phyloP scores from a whole-genome alignment of 1,140 invertebrate species.

The Adoxophyes honmai region DNA sequence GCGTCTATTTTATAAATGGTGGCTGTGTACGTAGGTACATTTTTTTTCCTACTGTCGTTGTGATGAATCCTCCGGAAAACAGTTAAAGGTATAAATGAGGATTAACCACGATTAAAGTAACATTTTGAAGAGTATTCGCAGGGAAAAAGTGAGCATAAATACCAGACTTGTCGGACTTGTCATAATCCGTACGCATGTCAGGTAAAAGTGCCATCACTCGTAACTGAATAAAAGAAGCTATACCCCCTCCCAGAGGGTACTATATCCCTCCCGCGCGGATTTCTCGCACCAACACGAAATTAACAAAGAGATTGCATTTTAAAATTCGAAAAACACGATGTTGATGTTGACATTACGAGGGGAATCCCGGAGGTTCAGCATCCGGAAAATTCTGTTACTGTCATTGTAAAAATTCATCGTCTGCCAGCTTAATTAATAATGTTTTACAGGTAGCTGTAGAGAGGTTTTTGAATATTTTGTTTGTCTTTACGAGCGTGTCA shows the following conservation, averaged over 20 bases:
- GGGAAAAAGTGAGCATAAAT: neutral
- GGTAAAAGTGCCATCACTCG: constrained; percentile 14
- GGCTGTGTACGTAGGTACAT: too few species aligned
- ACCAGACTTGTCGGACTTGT: too few species aligned
- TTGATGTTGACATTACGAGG: constrained; percentile 8
- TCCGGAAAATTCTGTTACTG: neutral
- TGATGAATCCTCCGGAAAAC: too few species aligned
- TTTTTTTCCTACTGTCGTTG: too few species aligned
- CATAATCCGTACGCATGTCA: neutral
- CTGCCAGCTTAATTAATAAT: too few species aligned
- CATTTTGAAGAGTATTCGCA: neutral
- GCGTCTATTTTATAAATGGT: constrained; percentile 27
- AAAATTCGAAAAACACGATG: constrained; percentile 11
- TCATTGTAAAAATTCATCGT: too few species aligned
- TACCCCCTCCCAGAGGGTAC: neutral
- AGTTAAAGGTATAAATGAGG: too few species aligned
- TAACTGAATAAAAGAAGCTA: constrained; percentile 14
- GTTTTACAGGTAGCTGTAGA: too few species aligned
- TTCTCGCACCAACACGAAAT: constrained; percentile 6
- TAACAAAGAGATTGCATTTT: constrained; percentile 18
- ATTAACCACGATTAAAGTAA: too few species aligned
- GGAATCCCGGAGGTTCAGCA: neutral
- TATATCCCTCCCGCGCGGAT: neutral
- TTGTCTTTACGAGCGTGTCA: too few species aligned
- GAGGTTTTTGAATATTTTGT: too few species aligned